Evolutionary conservation across 1,140 invertebrate genomes (phyloP).

Genomic region (Nasonia longicornis): DNA sequence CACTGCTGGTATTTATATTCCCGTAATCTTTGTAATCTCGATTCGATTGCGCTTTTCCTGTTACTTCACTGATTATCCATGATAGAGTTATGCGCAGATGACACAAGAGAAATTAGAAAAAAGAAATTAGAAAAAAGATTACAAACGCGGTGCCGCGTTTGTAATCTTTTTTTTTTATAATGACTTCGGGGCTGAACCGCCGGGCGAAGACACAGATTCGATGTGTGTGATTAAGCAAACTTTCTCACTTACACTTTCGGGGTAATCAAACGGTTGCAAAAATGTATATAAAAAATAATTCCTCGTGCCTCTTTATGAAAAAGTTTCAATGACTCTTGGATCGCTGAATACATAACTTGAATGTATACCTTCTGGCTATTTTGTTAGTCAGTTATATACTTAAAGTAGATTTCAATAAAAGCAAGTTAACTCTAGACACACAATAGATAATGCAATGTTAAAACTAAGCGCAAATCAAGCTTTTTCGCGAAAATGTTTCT

Average conservation of each 20-base stretch:
- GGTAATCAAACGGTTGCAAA: not conserved
- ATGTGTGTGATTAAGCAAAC: slow-evolving; percentile 3
- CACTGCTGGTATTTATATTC: not conserved
- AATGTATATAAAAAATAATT: not conserved
- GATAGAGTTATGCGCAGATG: not conserved
- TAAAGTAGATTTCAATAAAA: too few species aligned
- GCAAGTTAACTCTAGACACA: too few species aligned
- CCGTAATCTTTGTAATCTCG: not conserved
- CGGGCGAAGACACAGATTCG: not conserved
- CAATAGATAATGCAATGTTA: too few species aligned
- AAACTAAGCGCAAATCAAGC: too few species aligned
- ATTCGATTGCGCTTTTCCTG: not conserved
- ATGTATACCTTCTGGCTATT: too few species aligned
- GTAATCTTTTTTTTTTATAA: not conserved
- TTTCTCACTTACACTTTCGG: not conserved
- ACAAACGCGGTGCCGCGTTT: not conserved
- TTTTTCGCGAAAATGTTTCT: too few species aligned
- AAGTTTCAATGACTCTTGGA: too few species aligned
- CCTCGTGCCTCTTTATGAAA: not conserved
- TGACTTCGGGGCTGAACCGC: not conserved
- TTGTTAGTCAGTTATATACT: too few species aligned
- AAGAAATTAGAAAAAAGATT: too few species aligned
- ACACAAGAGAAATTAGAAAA: not conserved
- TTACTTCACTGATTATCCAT: not conserved
- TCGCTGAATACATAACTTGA: too few species aligned